Evolutionary conservation across 2,888 invertebrate genomes (phyloP).

Genomic region (Hydriomena furcata): DNA sequence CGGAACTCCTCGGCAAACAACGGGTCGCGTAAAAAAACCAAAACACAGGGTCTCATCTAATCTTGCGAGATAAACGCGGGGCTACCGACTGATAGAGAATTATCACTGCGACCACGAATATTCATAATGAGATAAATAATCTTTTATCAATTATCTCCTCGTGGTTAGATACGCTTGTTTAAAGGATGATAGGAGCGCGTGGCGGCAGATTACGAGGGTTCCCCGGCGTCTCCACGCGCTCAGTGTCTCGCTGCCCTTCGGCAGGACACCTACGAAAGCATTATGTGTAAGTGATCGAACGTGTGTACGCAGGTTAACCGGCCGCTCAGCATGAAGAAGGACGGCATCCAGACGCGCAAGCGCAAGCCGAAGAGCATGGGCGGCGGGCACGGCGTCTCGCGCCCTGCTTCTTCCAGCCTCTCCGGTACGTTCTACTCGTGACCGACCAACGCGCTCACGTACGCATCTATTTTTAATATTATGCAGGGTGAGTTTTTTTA

Average conservation of each 20-base stretch:
- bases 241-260: conserved; percentile 8
- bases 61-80: conserved; percentile 81
- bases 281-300: conserved; percentile 22
- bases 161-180: conserved; percentile 79
- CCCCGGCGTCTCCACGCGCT: conserved; percentile 44
- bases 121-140: conserved; percentile 84
- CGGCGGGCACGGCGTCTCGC: conserved; percentile 56
- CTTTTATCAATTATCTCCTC: conserved; percentile 83
- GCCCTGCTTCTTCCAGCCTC: conserved; percentile 51
- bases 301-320: conserved; percentile 89
- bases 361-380: conserved; percentile 92
- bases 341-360: conserved; percentile 98
- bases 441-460: not conserved
- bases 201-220: conserved; percentile 73
- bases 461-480: not conserved
- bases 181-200: conserved; percentile 77
- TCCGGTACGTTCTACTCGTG: conserved; percentile 59
- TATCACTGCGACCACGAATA: conserved; percentile 79
- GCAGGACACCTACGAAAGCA: no score
- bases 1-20: conserved; percentile 83
- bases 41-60: conserved; percentile 83
- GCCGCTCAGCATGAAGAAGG: conserved; percentile 99
- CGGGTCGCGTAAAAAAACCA: conserved; percentile 76
- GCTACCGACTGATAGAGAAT: conserved; percentile 83
- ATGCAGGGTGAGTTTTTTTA: not conserved